Conservation (phyloP, 2,888 invertebrate species). For the Meghimatium bilineatum region DNA sequence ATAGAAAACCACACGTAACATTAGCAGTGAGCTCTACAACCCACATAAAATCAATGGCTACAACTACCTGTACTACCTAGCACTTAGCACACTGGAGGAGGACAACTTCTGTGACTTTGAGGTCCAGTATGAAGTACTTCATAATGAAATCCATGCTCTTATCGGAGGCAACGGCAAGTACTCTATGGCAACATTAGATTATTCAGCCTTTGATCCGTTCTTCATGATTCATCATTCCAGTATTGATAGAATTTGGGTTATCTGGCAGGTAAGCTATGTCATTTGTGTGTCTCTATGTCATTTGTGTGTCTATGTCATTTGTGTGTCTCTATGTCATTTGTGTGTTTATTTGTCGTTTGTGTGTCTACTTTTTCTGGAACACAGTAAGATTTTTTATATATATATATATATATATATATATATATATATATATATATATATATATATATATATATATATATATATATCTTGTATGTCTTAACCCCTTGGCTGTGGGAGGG, state of each 20-base stretch:
- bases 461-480: too few species aligned
- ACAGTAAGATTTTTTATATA: too few species aligned
- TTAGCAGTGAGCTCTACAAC: slow-evolving; percentile 38
- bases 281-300: too few species aligned
- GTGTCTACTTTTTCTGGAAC: too few species aligned
- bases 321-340: too few species aligned
- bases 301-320: slow-evolving; percentile 41
- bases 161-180: slow-evolving; percentile 51
- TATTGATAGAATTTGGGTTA: slow-evolving; percentile 56
- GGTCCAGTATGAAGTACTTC: slow-evolving; percentile 55
- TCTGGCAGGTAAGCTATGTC: slow-evolving; percentile 52
- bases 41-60: slow-evolving; percentile 36
- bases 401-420: too few species aligned
- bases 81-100: slow-evolving; percentile 52
- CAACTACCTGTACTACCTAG: slow-evolving; percentile 51
- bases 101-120: slow-evolving; percentile 56
- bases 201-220: slow-evolving; percentile 56
- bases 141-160: slow-evolving; percentile 54
- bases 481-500: too few species aligned
- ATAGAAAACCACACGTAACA: slow-evolving; percentile 41
- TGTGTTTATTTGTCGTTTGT: too few species aligned
- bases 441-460: too few species aligned
- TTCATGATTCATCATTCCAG: slow-evolving; percentile 56
- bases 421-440: too few species aligned
- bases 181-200: slow-evolving; percentile 55